phyloP scores from a whole-genome alignment of 2,888 invertebrate species.

The Periphyllus acericola region DNA sequence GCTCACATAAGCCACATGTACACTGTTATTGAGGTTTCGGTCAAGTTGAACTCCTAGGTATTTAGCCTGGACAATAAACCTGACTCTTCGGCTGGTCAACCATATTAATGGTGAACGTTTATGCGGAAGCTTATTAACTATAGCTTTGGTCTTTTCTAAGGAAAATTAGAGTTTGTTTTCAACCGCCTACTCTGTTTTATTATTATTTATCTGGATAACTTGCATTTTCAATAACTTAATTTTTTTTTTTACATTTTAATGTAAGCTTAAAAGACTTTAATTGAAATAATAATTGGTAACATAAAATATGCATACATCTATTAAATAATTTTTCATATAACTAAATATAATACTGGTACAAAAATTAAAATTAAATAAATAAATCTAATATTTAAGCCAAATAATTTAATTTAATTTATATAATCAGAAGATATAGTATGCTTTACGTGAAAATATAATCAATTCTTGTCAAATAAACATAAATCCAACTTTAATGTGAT shows the following conservation, averaged over 20 bases:
- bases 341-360: slow-evolving; percentile 19
- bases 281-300: slow-evolving; percentile 31
- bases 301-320: not conserved
- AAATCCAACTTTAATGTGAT: slow-evolving; percentile 77
- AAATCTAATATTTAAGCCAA: not conserved
- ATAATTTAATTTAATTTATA: not conserved
- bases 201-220: no score
- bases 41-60: no score
- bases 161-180: no score
- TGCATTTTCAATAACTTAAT: no score
- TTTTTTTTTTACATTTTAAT: not conserved
- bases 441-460: not conserved
- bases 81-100: no score
- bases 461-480: slow-evolving; percentile 70
- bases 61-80: no score
- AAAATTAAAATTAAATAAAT: slow-evolving; percentile 9
- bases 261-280: not conserved
- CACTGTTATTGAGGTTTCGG: no score
- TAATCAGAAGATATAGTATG: not conserved
- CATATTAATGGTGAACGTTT: no score
- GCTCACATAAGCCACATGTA: no score
- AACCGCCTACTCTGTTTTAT: no score
- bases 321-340: not conserved
- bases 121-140: no score
- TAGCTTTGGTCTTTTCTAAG: no score